Base-by-base conservation (phyloP, 2,888 invertebrate species). In the Clunio marinus region DNA sequence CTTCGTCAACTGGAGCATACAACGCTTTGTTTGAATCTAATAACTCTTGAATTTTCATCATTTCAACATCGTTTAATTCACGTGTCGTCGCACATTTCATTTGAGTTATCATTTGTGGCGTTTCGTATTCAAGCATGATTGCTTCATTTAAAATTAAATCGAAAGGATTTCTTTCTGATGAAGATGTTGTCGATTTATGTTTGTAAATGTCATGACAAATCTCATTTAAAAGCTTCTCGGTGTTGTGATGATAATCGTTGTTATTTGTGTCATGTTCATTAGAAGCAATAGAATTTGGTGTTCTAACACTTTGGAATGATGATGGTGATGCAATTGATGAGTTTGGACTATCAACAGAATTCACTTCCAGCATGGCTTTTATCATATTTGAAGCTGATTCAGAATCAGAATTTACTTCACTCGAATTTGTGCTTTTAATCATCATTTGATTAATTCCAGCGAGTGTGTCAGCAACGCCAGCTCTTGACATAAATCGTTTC, bases 1-100 rank as follows among this genome's bases (percentile, higher is more conserved):
- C 93, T 71, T 91, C 90, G 74, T 93, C 91, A 2, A 94, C 83
- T 3, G 93, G 93, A 62, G 89, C 88, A 73, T 89, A 83, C 28
- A 94, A 81, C 0, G 92, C 91, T 77, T 92, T 91, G 75, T 93
- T 91, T 0, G 94, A 93, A 3, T 90, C 84, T 70, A 93, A 88
- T 60, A 94, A 77, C 77, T 94, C 94, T 73, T 89, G 89, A 65
- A 94, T 77, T 77, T 92, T 93, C 41, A 89, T 88, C 72, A 87
- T 82, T 76, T 94, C 93, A n/a, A 89, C 87, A 72, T 86, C 86
- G 75, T 87, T 88, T 51, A 89, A 78, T 72, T 86, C 85, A 45
- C 84, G 73, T 37, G 72, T 74, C 4, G 83, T 83, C 2, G 27
- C 25, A n/a, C n/a, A n/a, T 2, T 35, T 10, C 24, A 37, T 15